Evolutionary conservation across 2,888 invertebrate species (phyloP).

Genomic region (Tupiocoris notatus): DNA sequence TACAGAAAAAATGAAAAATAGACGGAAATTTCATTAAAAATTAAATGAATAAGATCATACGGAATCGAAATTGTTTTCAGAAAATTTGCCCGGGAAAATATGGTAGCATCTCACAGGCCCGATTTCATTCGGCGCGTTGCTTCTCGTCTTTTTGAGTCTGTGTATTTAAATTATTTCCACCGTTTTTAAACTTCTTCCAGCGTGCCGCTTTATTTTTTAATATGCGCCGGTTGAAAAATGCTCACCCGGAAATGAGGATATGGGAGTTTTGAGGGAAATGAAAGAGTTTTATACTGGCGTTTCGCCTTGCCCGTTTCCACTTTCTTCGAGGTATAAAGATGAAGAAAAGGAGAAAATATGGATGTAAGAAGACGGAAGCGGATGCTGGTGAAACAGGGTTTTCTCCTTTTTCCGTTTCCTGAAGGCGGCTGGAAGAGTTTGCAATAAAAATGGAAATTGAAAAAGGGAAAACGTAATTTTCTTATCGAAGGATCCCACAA

Average conservation of each 20-base stretch:
- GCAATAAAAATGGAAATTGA: conserved; percentile 35
- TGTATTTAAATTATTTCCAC: not conserved
- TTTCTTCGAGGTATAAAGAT: not conserved
- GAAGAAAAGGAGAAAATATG: not conserved
- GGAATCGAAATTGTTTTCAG: too few relatives aligned
- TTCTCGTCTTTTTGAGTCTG: not conserved
- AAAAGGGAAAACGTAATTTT: conserved; percentile 26
- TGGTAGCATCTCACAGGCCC: not conserved
- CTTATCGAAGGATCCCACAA: conserved; percentile 14
- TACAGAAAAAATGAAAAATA: too few relatives aligned
- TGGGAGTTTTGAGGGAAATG: not conserved
- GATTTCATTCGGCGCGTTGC: not conserved
- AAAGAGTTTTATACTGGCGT: not conserved
- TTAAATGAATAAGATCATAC: too few relatives aligned
- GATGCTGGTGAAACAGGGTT: not conserved
- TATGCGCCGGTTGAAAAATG: not conserved
- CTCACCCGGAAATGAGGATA: not conserved
- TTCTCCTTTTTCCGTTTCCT: not conserved
- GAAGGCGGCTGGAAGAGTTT: not conserved
- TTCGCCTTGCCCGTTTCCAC: not conserved
- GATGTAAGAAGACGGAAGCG: not conserved
- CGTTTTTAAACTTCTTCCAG: not conserved
- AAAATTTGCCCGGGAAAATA: too few relatives aligned
- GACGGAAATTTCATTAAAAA: too few relatives aligned
- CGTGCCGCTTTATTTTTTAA: too few relatives aligned